These are phyloP conservation scores for Polyodon spathula DNA, from an alignment of 2,113 vertebrate species.

Conservation along the genomic window DNA sequence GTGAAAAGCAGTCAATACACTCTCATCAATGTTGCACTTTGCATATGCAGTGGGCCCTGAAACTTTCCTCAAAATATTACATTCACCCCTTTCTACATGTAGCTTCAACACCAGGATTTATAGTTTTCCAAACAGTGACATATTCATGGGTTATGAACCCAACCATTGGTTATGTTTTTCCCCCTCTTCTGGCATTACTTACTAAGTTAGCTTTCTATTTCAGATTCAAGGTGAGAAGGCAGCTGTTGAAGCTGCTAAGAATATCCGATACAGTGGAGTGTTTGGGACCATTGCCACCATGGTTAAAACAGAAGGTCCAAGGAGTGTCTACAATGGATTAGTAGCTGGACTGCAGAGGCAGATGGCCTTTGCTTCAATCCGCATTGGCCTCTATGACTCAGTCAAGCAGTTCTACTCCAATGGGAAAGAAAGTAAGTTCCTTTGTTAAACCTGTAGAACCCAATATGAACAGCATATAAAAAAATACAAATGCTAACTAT, in stretches of 20 bases:
- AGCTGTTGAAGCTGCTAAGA: conserved; percentile 26
- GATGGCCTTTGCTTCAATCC: conserved; percentile 67
- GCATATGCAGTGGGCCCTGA: too few relatives aligned
- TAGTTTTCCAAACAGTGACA: too few relatives aligned
- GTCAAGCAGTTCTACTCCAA: conserved; percentile 63
- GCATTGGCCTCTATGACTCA: conserved; percentile 74
- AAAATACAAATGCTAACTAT: too few relatives aligned
- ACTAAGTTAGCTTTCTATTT: conserved; percentile 4
- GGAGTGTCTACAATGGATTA: conserved; percentile 69
- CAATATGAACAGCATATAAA: background rate
- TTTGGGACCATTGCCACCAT: conserved; percentile 72
- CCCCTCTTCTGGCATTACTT: too few relatives aligned
- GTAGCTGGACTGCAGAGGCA: conserved; percentile 73
- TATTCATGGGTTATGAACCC: too few relatives aligned
- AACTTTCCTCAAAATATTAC: too few relatives aligned
- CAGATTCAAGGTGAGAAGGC: conserved; percentile 71
- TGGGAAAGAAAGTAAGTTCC: conserved; percentile 57
- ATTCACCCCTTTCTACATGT: too few relatives aligned
- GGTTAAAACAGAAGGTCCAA: conserved; percentile 61
- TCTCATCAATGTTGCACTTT: too few relatives aligned
- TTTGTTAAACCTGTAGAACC: background rate
- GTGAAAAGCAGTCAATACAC: too few relatives aligned
- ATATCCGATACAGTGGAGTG: conserved; percentile 65
- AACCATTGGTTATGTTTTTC: too few relatives aligned
- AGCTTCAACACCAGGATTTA: too few relatives aligned